Conservation (phyloP, 2,888 invertebrate species). For the Aspidiotus destructor region DNA sequence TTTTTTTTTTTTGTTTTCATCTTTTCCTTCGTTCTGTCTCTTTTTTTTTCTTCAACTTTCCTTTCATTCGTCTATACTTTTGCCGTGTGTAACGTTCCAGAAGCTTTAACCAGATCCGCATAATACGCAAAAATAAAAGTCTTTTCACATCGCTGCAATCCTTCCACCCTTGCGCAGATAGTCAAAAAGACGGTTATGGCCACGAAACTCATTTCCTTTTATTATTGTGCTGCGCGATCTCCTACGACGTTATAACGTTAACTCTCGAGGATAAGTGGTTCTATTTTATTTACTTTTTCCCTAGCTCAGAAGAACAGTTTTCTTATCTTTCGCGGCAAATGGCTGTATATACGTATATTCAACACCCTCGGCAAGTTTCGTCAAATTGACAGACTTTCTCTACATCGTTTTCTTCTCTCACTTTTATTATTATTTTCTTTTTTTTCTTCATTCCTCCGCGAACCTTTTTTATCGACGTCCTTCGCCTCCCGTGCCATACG, state of each 20-base stretch:
- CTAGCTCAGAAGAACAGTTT: constrained; percentile 14
- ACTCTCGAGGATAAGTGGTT: constrained; percentile 27
- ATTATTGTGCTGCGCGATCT: constrained; percentile 23
- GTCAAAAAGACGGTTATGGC: constrained; percentile 29
- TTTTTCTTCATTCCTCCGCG: constrained; percentile 1
- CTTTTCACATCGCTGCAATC: constrained; percentile 15
- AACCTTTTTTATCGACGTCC: not conserved
- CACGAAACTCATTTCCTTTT: constrained; percentile 33
- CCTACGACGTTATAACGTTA: constrained; percentile 30
- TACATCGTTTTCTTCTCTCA: not conserved
- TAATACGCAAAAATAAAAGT: constrained; percentile 29
- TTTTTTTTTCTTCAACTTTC: not conserved
- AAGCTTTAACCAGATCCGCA: constrained; percentile 28
- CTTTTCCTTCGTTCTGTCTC: too few species aligned
- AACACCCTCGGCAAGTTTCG: constrained; percentile 18
- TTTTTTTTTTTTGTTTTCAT: not conserved
- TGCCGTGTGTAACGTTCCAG: constrained; percentile 14
- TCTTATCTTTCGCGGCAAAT: constrained; percentile 21
- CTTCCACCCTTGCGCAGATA: constrained; percentile 11
- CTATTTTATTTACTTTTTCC: constrained; percentile 28
- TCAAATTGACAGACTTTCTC: constrained; percentile 20
- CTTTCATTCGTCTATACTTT: not conserved
- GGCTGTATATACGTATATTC: constrained; percentile 23
- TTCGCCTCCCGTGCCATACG: not conserved
- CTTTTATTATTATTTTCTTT: not conserved